phyloP scores from a whole-genome alignment of 2,113 vertebrate genomes.

The Panthera leo region DNA sequence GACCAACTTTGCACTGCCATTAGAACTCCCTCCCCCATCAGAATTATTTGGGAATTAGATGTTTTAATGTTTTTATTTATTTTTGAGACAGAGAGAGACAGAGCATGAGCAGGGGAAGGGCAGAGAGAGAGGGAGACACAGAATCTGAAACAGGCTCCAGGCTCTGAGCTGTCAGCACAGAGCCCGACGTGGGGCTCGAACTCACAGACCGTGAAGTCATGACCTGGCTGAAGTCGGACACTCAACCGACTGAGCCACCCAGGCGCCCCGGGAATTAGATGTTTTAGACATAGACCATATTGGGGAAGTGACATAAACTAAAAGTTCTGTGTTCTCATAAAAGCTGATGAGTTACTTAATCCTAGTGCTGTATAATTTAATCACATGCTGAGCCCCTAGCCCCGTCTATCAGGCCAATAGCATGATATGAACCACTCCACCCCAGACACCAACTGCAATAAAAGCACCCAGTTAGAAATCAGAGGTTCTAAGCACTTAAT shows the following conservation, averaged over 20 bases:
- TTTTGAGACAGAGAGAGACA: too few species aligned
- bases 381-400: neutral
- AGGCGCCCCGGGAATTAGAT: neutral
- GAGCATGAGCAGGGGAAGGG: too few species aligned
- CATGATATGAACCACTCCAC: neutral
- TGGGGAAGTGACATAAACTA: neutral
- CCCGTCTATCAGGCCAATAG: neutral
- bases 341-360: neutral
- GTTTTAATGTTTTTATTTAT: neutral
- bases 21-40: fast-evolving
- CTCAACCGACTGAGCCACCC: too few species aligned
- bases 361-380: neutral
- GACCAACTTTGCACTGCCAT: neutral
- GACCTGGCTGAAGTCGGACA: too few species aligned
- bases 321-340: neutral
- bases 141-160: too few species aligned
- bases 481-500: neutral
- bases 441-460: neutral
- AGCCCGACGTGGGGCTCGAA: too few species aligned
- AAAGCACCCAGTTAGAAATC: neutral
- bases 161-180: too few species aligned
- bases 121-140: too few species aligned
- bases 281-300: neutral
- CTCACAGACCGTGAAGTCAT: too few species aligned
- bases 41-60: neutral